phyloP scores from a whole-genome alignment of 2,113 vertebrate genomes.

The Sitta europaea region DNA sequence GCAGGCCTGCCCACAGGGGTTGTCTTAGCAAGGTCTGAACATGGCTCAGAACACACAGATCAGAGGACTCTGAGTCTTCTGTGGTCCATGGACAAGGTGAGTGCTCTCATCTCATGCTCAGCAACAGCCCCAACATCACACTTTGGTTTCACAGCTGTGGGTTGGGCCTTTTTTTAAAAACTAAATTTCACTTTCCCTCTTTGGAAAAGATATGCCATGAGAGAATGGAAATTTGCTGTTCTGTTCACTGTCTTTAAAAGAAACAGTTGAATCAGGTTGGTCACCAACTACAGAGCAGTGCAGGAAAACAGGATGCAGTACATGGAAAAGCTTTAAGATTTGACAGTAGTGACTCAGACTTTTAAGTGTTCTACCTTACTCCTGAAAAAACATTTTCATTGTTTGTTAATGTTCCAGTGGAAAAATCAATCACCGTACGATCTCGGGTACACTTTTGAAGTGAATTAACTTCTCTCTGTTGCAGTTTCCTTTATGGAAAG shows the following conservation, averaged over 20 bases:
- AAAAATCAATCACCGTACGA: neutral
- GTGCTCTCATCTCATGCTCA: neutral
- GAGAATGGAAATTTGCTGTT: neutral
- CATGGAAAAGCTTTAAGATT: neutral
- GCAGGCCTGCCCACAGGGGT: neutral
- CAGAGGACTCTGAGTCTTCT: neutral
- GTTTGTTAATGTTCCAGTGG: neutral
- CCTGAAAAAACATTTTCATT: neutral
- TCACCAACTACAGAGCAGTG: neutral
- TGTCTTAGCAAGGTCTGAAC: neutral
- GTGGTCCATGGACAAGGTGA: neutral
- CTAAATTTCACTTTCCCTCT: neutral
- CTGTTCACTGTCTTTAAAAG: neutral
- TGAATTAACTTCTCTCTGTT: neutral
- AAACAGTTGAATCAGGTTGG: rapidly evolving
- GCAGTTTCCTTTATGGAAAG: neutral
- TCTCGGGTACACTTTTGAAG: neutral
- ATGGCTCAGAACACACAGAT: neutral
- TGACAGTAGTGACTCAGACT: neutral
- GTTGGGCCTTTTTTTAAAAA: neutral
- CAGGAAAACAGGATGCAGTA: neutral
- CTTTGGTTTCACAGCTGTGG: neutral
- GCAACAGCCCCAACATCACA: neutral
- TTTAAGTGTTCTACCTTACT: neutral
- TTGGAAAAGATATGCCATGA: neutral